These are phyloP conservation scores for Sinopyrophorus schimmeli DNA, from an alignment of 2,888 invertebrate genomes.

Conservation along the genomic window DNA sequence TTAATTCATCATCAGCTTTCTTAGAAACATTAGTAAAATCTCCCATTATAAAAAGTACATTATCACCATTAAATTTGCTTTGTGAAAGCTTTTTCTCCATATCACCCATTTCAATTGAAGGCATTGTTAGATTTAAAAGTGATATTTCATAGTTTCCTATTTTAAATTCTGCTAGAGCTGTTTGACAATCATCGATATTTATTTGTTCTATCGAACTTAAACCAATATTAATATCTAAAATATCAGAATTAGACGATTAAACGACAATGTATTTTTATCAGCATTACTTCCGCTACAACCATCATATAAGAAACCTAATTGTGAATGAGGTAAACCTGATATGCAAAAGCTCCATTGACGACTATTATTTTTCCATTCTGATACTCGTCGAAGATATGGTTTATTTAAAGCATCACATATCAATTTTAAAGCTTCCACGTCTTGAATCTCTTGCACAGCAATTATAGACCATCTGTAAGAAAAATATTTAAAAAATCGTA, in stretches of 20 bases:
- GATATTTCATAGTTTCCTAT: constrained; percentile 58
- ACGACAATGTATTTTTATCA: not conserved
- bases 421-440: constrained; percentile 67
- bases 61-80: constrained; percentile 35
- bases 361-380: constrained; percentile 67
- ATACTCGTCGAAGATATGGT: constrained; percentile 64
- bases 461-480: constrained; percentile 71
- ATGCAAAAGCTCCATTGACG: constrained; percentile 68
- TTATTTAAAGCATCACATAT: constrained; percentile 72
- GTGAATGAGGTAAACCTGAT: constrained; percentile 46
- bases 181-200: constrained; percentile 23
- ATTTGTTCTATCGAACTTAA: constrained; percentile 22
- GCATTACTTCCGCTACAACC: constrained; percentile 45
- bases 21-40: constrained; percentile 44
- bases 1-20: constrained; percentile 30
- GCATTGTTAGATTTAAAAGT: constrained; percentile 54
- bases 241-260: not conserved
- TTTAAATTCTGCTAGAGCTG: constrained; percentile 56
- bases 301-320: constrained; percentile 56
- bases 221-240: constrained; percentile 17
- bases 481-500: constrained; percentile 4
- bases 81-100: constrained; percentile 21
- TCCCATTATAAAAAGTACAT: constrained; percentile 46
- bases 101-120: constrained; percentile 15
- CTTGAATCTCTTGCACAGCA: constrained; percentile 74